Evolutionary conservation across 2,113 vertebrate species (phyloP).

Genomic region (Lepus americanus): DNA sequence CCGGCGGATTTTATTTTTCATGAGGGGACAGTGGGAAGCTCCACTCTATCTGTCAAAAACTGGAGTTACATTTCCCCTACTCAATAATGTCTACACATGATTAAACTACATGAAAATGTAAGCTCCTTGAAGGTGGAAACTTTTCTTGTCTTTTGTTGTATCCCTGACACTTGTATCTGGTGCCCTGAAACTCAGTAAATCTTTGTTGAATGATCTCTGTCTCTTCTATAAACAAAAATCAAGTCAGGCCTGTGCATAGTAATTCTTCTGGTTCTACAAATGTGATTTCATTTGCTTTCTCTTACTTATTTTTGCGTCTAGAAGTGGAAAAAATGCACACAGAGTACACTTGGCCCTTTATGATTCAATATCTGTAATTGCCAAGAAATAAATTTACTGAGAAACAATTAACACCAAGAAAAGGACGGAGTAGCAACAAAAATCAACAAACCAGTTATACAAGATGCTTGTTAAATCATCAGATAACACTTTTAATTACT

Average conservation of each 20-base stretch:
- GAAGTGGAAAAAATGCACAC: slow-evolving; percentile 14
- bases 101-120: neutral
- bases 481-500: slow-evolving; percentile 45
- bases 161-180: neutral
- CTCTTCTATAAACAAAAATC: slow-evolving; percentile 48
- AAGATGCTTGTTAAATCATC: slow-evolving; percentile 32
- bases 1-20: slow-evolving; percentile 50
- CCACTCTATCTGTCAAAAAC: slow-evolving; percentile 59
- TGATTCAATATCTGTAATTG: slow-evolving; percentile 31
- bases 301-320: slow-evolving; percentile 40
- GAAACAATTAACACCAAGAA: slow-evolving; percentile 23
- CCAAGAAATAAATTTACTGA: slow-evolving; percentile 3
- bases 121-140: slow-evolving; percentile 6
- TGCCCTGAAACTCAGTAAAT: slow-evolving; percentile 36
- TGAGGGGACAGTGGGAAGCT: slow-evolving; percentile 36
- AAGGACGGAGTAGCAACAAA: slow-evolving; percentile 19
- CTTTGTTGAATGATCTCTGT: neutral
- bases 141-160: slow-evolving; percentile 37
- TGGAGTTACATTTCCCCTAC: slow-evolving; percentile 11
- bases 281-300: slow-evolving; percentile 59
- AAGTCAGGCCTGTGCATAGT: slow-evolving; percentile 25
- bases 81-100: too few species aligned
- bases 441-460: slow-evolving; percentile 45
- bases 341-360: slow-evolving; percentile 34
- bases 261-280: slow-evolving; percentile 40